These are phyloP conservation scores for Poeciliopsis prolifica DNA, from an alignment of 2,113 vertebrate genomes.

Conservation along the genomic window DNA sequence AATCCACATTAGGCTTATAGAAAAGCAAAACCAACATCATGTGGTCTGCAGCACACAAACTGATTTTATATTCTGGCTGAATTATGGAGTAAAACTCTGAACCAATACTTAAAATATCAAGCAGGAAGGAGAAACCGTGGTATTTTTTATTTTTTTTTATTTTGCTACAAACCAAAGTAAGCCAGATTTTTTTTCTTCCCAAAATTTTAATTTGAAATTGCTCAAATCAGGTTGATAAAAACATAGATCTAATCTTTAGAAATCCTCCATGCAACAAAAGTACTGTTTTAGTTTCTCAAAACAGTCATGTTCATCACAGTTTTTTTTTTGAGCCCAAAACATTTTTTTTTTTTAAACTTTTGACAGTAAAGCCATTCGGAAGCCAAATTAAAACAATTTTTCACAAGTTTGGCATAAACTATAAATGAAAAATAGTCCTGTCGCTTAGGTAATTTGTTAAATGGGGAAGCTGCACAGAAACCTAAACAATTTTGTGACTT, in stretches of 20 bases:
- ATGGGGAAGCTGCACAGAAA: conserved; percentile 3
- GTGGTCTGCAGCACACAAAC: background rate
- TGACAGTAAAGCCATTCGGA: background rate
- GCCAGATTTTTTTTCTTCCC: conserved; percentile 1
- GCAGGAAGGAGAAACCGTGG: conserved; percentile 11
- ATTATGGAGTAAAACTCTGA: conserved; percentile 1
- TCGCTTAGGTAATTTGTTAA: background rate
- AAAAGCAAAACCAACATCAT: conserved; percentile 21
- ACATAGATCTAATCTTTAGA: conserved; percentile 4
- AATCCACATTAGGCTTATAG: conserved; percentile 33
- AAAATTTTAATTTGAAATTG: conserved; percentile 11
- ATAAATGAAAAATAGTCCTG: background rate
- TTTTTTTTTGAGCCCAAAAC: background rate
- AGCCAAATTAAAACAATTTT: background rate
- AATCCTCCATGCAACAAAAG: conserved; percentile 34
- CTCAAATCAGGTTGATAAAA: conserved; percentile 15
- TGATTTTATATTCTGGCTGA: background rate
- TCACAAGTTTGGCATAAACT: background rate
- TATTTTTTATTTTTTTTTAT: background rate
- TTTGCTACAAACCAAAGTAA: conserved; percentile 11
- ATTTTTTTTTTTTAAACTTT: background rate
- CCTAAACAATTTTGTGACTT: conserved; percentile 5
- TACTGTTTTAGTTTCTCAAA: conserved; percentile 13
- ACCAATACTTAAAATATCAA: conserved; percentile 23
- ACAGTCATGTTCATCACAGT: conserved; percentile 4